A percentile compares a stretch with the other conserved stretches of the same genome.
These are phyloP conservation scores for Stenolophus ochropezus DNA, from an alignment of 2,888 invertebrate genomes.

Conservation along the genomic window DNA sequence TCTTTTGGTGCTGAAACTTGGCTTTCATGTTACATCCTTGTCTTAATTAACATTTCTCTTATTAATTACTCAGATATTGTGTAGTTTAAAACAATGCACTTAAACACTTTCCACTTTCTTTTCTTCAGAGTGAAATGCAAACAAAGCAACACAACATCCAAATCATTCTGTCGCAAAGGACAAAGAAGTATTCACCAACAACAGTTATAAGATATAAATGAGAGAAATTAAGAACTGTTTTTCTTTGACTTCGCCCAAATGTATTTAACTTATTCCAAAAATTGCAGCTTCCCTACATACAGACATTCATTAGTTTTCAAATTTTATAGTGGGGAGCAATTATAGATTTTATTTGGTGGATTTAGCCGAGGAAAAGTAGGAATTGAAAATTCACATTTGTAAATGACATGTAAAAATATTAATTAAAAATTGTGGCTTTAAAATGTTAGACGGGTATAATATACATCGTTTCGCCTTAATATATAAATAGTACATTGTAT, in stretches of 20 bases:
- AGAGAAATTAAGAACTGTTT: background rate
- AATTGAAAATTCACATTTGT: no score
- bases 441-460: no score
- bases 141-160: background rate
- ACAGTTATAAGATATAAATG: background rate
- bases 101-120: conserved; percentile 6
- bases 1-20: conserved; percentile 21
- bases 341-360: no score
- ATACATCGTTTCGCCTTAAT: no score
- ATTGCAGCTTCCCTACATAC: no score
- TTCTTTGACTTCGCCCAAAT: background rate
- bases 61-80: conserved; percentile 24
- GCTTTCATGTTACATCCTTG: conserved; percentile 10
- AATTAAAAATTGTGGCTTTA: no score
- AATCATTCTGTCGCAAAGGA: background rate
- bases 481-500: no score
- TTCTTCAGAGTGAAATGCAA: background rate
- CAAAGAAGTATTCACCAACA: background rate
- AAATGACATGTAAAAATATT: no score
- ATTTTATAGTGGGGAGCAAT: no score
- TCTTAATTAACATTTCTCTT: conserved; percentile 30
- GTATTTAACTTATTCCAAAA: background rate
- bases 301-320: no score
- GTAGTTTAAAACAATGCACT: background rate
- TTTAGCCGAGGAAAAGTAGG: no score